Conservation (phyloP, 2,888 invertebrate species). For the Sesamia inferens region DNA sequence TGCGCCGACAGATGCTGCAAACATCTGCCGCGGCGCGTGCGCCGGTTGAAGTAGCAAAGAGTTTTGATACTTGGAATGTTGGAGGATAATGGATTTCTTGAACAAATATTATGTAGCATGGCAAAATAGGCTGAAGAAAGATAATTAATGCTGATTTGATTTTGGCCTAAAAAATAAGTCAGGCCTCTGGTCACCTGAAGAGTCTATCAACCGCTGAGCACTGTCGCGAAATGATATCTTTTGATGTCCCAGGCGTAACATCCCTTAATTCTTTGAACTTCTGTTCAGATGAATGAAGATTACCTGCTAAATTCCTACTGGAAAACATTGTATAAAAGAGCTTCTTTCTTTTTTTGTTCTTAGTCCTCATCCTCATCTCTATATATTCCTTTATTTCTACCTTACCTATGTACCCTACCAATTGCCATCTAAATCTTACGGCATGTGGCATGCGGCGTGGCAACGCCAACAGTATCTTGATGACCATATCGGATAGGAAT, state of each 20-base stretch:
- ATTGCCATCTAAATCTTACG: neutral
- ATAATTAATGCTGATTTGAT: no score
- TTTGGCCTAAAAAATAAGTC: no score
- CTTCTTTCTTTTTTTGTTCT: no score
- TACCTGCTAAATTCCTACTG: neutral
- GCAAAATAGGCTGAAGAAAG: neutral
- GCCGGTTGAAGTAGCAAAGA: slow-evolving; percentile 35
- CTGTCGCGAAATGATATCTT: neutral
- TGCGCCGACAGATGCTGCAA: slow-evolving; percentile 84
- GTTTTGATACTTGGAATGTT: slow-evolving; percentile 75
- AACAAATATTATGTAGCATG: neutral
- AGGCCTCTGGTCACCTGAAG: neutral
- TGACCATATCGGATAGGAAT: no score
- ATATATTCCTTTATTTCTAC: neutral
- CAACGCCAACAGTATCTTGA: no score
- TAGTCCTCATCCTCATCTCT: neutral
- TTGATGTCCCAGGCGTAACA: neutral
- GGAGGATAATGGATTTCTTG: neutral
- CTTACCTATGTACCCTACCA: neutral
- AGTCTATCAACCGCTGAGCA: neutral
- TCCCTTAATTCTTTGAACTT: neutral
- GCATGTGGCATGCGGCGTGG: no score
- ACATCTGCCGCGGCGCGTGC: slow-evolving; percentile 87
- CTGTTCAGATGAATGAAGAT: neutral
- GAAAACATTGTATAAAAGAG: neutral